Evolutionary conservation across 2,113 vertebrate species (phyloP).

Genomic region (Propithecus coquereli): DNA sequence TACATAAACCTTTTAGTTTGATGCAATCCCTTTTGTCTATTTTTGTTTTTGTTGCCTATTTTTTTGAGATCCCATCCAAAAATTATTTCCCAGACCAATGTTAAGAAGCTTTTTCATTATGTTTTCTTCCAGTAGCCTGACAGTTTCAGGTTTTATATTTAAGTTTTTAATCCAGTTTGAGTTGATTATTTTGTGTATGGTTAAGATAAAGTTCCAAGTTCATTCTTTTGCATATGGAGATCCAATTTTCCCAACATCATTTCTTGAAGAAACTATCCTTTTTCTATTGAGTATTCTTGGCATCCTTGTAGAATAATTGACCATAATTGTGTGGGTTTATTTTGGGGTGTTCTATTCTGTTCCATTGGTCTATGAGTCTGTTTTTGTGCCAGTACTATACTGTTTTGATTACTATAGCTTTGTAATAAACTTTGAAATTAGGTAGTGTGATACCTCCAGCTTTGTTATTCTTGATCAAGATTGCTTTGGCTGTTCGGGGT

Average conservation of each 20-base stretch:
- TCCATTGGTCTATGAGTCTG: neutral
- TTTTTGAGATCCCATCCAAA: neutral
- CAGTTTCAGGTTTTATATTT: neutral
- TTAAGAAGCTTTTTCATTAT: neutral
- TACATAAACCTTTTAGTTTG: neutral
- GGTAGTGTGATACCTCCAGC: too few species aligned
- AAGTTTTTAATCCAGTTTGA: neutral
- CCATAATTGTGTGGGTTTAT: neutral
- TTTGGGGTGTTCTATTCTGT: neutral
- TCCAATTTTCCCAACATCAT: neutral
- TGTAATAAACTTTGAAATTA: neutral
- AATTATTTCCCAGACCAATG: neutral
- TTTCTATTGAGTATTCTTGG: neutral
- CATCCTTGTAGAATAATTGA: neutral
- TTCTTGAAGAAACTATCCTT: neutral
- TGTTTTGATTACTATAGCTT: neutral
- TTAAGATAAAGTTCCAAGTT: neutral
- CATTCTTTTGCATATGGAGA: neutral
- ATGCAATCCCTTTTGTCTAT: too few species aligned
- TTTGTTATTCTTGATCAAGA: neutral
- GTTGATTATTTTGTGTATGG: neutral
- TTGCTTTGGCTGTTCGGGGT: neutral
- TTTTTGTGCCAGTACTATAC: neutral
- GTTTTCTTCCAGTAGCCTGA: neutral
- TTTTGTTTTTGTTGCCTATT: neutral